phyloP scores from a whole-genome alignment of 2,888 invertebrate species.

The Mythimna albipuncta region DNA sequence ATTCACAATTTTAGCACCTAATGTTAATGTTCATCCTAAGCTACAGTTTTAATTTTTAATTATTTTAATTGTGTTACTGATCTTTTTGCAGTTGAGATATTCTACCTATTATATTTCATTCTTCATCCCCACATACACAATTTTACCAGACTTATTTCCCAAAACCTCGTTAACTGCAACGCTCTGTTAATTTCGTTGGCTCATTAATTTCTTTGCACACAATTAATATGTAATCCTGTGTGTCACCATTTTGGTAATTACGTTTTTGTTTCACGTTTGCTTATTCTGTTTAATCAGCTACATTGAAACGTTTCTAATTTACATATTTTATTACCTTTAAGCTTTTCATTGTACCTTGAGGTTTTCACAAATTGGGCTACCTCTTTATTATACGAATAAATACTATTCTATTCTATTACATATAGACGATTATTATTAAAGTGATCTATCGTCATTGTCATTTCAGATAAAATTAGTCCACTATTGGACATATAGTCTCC shows the following conservation, averaged over 20 bases:
- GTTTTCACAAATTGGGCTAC: not conserved
- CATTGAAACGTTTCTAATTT: conserved; percentile 34
- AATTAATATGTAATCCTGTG: conserved; percentile 56
- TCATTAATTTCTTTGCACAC: conserved; percentile 56
- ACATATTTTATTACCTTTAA: conserved; percentile 7
- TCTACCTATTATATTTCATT: not conserved
- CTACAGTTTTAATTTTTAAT: no score
- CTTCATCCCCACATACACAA: no score
- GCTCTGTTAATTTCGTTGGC: conserved; percentile 37
- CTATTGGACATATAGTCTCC: no score
- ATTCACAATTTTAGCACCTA: no score
- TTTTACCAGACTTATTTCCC: conserved; percentile 2
- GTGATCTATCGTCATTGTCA: no score
- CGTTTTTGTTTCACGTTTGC: conserved; percentile 28
- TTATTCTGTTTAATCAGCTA: conserved; percentile 21
- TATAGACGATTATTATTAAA: no score
- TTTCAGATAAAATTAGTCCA: no score
- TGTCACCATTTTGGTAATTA: conserved; percentile 52
- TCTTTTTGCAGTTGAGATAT: not conserved
- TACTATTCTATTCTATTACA: no score
- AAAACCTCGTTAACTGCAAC: conserved; percentile 20
- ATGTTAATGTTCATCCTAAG: no score
- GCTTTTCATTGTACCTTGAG: not conserved
- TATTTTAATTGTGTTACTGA: no score
- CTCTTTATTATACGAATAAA: no score